Evolutionary conservation across 2,797 vertebrate species (phyloP).

Genomic region (Sebastes vulpes): DNA sequence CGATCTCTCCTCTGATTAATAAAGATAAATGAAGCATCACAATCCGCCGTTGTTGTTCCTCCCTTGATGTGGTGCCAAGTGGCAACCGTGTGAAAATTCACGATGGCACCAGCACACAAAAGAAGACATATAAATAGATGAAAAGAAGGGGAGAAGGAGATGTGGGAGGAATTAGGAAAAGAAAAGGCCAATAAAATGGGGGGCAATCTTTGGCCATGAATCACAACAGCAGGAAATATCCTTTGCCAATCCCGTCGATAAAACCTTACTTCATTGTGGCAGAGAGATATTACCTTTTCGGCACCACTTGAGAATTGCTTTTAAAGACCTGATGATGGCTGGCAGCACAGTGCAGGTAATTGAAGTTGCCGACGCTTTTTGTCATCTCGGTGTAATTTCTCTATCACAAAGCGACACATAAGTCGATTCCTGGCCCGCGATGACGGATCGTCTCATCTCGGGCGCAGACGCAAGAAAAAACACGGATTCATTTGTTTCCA

Average conservation of each 20-base stretch:
- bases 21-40: slow-evolving; percentile 73
- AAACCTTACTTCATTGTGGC: slow-evolving; percentile 56
- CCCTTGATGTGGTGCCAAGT: slow-evolving; percentile 42
- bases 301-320: slow-evolving; percentile 60
- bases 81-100: slow-evolving; percentile 27
- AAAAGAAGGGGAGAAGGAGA: neutral
- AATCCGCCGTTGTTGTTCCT: slow-evolving; percentile 17
- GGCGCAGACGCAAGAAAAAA: slow-evolving; percentile 59
- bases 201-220: slow-evolving; percentile 16
- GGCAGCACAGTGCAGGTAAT: slow-evolving; percentile 73
- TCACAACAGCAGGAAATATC: slow-evolving; percentile 49
- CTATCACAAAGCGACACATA: slow-evolving; percentile 75
- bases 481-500: slow-evolving; percentile 75
- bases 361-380: slow-evolving; percentile 76
- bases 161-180: neutral
- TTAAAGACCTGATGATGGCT: slow-evolving; percentile 71
- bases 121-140: slow-evolving; percentile 19
- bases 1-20: slow-evolving; percentile 68
- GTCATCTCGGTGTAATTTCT: slow-evolving; percentile 84
- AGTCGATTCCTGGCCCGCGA: slow-evolving; percentile 74
- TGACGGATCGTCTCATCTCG: slow-evolving; percentile 80
- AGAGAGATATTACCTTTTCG: slow-evolving; percentile 55
- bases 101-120: neutral
- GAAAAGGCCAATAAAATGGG: neutral
- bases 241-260: slow-evolving; percentile 47